Percentiles rank a stretch among this genome's conserved stretches.
Conservation (phyloP, 2,888 invertebrate genomes). For the Macrophya alboannulata region DNA sequence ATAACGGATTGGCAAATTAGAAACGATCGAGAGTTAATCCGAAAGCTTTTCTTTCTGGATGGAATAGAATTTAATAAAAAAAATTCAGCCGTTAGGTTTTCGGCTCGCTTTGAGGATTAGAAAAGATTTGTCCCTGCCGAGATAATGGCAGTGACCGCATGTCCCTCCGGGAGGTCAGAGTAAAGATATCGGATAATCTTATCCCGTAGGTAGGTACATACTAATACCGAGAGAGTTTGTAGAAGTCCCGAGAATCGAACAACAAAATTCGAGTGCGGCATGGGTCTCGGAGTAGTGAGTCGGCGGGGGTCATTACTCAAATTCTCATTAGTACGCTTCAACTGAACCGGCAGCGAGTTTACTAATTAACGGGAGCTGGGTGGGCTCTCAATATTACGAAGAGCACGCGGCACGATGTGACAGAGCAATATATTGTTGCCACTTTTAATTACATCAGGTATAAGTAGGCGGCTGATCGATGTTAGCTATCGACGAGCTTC, state of each 20-base stretch:
- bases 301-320: slow-evolving; percentile 75
- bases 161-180: not conserved
- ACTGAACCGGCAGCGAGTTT: slow-evolving; percentile 73
- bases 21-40: not conserved
- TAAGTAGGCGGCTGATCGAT: slow-evolving; percentile 66
- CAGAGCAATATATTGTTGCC: slow-evolving; percentile 69
- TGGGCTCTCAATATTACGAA: slow-evolving; percentile 70
- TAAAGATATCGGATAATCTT: slow-evolving; percentile 36
- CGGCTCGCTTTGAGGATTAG: not conserved
- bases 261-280: slow-evolving; percentile 38
- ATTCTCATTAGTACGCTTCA: slow-evolving; percentile 75
- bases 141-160: not conserved
- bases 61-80: not conserved
- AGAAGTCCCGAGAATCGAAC: slow-evolving; percentile 43
- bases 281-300: slow-evolving; percentile 64
- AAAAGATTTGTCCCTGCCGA: slow-evolving; percentile 27
- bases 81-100: not conserved
- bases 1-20: not conserved
- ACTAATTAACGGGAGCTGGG: slow-evolving; percentile 75
- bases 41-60: not conserved
- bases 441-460: slow-evolving; percentile 70
- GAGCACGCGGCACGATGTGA: slow-evolving; percentile 60
- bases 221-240: not conserved
- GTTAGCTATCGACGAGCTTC: slow-evolving; percentile 54
- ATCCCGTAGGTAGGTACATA: not conserved